Evolutionary conservation across 2,888 invertebrate genomes (phyloP).

Genomic region (Andrena dorsata): DNA sequence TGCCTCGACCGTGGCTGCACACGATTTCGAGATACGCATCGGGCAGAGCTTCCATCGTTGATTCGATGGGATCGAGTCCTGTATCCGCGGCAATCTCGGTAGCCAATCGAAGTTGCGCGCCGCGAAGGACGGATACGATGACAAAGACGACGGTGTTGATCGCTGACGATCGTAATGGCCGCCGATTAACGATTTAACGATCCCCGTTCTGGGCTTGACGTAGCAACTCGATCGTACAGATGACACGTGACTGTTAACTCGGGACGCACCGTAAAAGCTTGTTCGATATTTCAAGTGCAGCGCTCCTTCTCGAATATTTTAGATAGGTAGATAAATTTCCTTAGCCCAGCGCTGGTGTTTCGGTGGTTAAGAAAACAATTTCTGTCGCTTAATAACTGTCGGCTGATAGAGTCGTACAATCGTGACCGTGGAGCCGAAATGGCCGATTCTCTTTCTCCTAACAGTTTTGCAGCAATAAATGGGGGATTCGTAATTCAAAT

Average conservation of each 20-base stretch:
- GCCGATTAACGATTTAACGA: conserved; percentile 57
- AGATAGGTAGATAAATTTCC: no score
- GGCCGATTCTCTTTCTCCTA: background rate
- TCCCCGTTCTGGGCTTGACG: background rate
- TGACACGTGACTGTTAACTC: no score
- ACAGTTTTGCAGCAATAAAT: background rate
- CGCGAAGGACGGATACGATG: conserved; percentile 35
- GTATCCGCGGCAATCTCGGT: conserved; percentile 20
- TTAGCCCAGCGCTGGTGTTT: no score
- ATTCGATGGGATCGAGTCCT: conserved; percentile 32
- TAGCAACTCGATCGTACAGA: background rate
- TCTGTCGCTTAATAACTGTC: background rate
- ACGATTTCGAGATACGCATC: conserved; percentile 19
- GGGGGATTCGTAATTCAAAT: background rate
- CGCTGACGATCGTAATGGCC: conserved; percentile 50
- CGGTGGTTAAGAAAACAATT: no score
- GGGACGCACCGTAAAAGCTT: no score
- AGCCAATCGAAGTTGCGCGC: conserved; percentile 43
- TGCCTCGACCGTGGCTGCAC: conserved; percentile 17
- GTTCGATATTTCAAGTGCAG: no score
- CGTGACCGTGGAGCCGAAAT: background rate
- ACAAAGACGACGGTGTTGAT: conserved; percentile 56
- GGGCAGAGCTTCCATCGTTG: conserved; percentile 15
- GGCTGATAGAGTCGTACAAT: background rate
- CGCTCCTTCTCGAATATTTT: no score